These are phyloP conservation scores for Cyaniris semiargus DNA, from an alignment of 2,888 invertebrate species.

Conservation along the genomic window DNA sequence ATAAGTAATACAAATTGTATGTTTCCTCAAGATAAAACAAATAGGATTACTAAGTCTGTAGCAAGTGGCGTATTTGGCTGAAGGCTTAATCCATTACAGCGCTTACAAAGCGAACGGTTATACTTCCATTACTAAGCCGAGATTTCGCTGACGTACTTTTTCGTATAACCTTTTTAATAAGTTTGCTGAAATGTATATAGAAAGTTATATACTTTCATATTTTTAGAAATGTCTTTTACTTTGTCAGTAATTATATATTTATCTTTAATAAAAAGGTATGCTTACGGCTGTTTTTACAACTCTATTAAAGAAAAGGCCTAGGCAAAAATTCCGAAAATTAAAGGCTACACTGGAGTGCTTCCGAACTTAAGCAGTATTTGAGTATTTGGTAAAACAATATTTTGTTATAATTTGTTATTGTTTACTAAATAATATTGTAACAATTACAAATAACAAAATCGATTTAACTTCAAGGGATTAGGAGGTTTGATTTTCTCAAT, in stretches of 20 bases:
- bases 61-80: conserved; percentile 11
- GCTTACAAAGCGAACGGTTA: conserved; percentile 3
- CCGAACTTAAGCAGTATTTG: too few relatives aligned
- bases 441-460: background rate
- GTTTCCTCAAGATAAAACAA: background rate
- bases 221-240: background rate
- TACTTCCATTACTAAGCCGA: background rate
- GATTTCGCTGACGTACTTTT: conserved; percentile 5
- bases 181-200: background rate
- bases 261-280: too few relatives aligned
- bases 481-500: background rate
- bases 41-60: conserved; percentile 8
- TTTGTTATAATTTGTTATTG: background rate
- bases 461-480: background rate
- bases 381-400: too few relatives aligned
- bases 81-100: conserved; percentile 18
- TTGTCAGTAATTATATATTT: background rate
- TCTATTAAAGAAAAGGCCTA: too few relatives aligned
- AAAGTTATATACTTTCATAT: background rate
- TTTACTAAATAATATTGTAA: background rate
- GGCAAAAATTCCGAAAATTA: too few relatives aligned
- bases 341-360: too few relatives aligned
- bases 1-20: conserved; percentile 40
- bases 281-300: too few relatives aligned
- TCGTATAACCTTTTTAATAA: background rate